Evolutionary conservation across 2,888 invertebrate genomes (phyloP).

Genomic region (Agelastica alni): DNA sequence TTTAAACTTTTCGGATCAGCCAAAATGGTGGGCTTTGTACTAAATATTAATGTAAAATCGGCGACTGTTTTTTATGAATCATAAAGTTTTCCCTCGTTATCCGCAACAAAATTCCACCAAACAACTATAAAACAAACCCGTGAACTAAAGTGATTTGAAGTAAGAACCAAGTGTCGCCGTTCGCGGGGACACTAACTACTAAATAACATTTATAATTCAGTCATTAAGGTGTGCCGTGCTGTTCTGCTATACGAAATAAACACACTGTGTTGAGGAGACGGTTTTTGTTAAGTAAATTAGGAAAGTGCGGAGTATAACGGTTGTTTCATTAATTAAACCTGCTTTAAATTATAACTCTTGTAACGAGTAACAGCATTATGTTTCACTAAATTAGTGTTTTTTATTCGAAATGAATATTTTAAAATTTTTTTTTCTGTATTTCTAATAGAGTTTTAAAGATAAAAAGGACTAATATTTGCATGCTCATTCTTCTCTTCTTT

Average conservation of each 20-base stretch:
- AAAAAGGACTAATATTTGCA: no score
- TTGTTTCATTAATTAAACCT: constrained; percentile 29
- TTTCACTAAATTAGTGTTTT: no score
- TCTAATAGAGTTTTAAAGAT: no score
- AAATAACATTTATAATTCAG: constrained; percentile 28
- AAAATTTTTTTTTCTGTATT: no score
- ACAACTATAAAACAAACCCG: not conserved
- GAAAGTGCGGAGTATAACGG: constrained; percentile 20
- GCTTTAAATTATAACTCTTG: constrained; percentile 12
- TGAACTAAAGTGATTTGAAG: not conserved
- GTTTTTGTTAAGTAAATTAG: constrained; percentile 32
- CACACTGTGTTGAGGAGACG: constrained; percentile 23
- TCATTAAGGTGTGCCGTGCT: constrained; percentile 15
- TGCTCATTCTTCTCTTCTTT: no score
- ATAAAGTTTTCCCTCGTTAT: no score
- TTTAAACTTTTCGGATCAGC: no score
- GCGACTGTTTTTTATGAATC: no score
- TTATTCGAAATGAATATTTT: no score
- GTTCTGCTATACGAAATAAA: constrained; percentile 17
- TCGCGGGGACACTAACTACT: constrained; percentile 22
- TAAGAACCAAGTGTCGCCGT: constrained; percentile 12
- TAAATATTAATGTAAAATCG: no score
- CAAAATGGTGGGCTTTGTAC: no score
- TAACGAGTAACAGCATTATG: not conserved
- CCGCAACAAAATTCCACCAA: no score